Conservation (phyloP, 2,113 vertebrate genomes). For the Anguilla rostrata region DNA sequence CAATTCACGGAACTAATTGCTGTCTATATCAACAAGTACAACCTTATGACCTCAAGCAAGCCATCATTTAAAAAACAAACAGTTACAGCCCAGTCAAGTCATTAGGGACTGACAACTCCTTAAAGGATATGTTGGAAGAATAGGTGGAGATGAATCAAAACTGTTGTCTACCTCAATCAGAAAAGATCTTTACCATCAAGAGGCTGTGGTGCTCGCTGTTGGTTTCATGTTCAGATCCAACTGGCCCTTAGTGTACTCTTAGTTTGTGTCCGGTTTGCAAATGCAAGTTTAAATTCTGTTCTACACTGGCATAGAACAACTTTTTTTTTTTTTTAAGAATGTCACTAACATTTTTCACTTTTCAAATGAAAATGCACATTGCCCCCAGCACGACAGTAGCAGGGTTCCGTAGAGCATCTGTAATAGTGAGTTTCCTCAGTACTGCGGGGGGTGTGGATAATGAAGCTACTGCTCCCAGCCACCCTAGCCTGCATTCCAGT, state of each 20-base stretch:
- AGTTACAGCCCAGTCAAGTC: neutral
- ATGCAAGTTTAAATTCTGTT: neutral
- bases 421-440: constrained; percentile 4
- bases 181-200: neutral
- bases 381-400: neutral
- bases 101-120: neutral
- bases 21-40: neutral
- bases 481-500: constrained; percentile 8
- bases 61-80: neutral
- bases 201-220: neutral
- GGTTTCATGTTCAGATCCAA: neutral
- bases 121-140: neutral
- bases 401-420: neutral
- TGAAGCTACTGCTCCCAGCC: neutral
- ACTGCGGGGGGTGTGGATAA: neutral
- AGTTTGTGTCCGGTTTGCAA: neutral
- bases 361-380: neutral
- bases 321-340: neutral
- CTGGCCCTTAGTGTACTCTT: neutral
- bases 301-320: neutral
- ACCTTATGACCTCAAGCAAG: neutral
- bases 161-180: neutral
- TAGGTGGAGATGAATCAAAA: neutral
- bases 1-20: neutral
- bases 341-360: neutral